Evolutionary conservation across 2,888 invertebrate species (phyloP), one percentile per base, ranked within the genome.

Genomic region (Hirtodrosophila cameraria): DNA sequence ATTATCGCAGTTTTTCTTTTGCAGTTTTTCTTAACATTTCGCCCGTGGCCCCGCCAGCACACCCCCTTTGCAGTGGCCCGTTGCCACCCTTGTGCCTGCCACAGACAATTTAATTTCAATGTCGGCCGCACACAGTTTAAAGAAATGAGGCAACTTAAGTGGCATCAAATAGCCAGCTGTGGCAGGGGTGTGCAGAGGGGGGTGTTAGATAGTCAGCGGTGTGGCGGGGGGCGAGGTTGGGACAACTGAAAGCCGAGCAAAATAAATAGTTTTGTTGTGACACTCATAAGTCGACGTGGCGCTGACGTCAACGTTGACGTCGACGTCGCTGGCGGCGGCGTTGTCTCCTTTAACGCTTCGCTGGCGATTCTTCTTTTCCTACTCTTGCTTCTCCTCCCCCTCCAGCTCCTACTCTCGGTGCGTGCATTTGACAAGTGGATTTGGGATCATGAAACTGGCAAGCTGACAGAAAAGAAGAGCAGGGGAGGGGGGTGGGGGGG

Each of bases 21-120:
- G 38, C 12, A n/a, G 13, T 11, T 70, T 39, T 36, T 20, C 27
- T 18, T 16, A 9, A 31, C 31, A 35, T 62, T 49, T 41, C 35
- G n/a, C 20, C 27, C 2, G 12, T 8, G 11, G 12, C 20, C 28
- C 41, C 6, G 2, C n/a, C 20, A n/a, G 23, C 9, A 4, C 13
- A n/a, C n/a, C n/a, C n/a, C n/a, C n/a, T n/a, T n/a, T n/a, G n/a
- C n/a, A n/a, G n/a, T n/a, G 12, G 15, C 28, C 41, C 6, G 2
- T 8, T 18, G n/a, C 6, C 9, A 4, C 13, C 31, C n/a, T 0
- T 6, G 8, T 15, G n/a, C 41, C n/a, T 20, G 66, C 46, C 60
- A 75, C 87, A 82, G 83, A 78, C 86, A 79, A 74, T 82, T 82
- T 80, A 76, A 80, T 86, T 80, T 86, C 86, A 83, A 80, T 86